phyloP scores from a whole-genome alignment of 1,140 invertebrate genomes.

The Sitobion miscanthi region DNA sequence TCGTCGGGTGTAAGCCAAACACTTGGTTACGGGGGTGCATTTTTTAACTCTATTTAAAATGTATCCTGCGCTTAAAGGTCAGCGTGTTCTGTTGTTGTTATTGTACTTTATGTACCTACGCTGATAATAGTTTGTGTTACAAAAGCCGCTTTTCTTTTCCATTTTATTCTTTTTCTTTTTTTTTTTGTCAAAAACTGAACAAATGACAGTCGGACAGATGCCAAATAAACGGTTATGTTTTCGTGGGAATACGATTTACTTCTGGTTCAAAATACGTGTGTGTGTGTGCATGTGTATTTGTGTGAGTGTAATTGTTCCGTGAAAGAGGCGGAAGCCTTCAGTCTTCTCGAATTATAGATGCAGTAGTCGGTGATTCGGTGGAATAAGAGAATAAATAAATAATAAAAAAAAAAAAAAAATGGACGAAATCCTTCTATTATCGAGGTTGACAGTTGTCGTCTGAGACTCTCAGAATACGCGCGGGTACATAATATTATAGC shows the following conservation, averaged over 20 bases:
- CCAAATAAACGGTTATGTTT: background rate
- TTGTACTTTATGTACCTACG: background rate
- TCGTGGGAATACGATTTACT: slow-evolving; percentile 1
- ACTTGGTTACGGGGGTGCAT: background rate
- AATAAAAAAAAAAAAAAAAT: background rate
- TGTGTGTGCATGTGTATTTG: background rate
- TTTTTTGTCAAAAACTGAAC: background rate
- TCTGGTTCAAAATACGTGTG: background rate
- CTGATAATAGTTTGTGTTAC: background rate
- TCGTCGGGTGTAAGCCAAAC: background rate
- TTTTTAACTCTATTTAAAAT: slow-evolving; percentile 7
- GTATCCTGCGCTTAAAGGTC: background rate
- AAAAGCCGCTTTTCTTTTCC: background rate
- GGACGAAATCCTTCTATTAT: slow-evolving; percentile 7
- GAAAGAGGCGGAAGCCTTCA: slow-evolving; percentile 20
- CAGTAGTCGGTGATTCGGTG: background rate
- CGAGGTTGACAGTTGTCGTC: slow-evolving; percentile 6
- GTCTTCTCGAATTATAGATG: slow-evolving; percentile 14
- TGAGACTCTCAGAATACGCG: background rate
- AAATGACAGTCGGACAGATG: slow-evolving; percentile 16
- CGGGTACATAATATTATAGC: too few relatives aligned
- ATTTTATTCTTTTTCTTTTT: background rate
- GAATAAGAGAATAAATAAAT: background rate
- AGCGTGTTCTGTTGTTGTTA: background rate
- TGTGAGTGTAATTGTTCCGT: background rate